A percentile compares a stretch with the other conserved stretches of the same genome.
Evolutionary conservation across 2,888 invertebrate species (phyloP).

Genomic region (Mimachlamys varia): DNA sequence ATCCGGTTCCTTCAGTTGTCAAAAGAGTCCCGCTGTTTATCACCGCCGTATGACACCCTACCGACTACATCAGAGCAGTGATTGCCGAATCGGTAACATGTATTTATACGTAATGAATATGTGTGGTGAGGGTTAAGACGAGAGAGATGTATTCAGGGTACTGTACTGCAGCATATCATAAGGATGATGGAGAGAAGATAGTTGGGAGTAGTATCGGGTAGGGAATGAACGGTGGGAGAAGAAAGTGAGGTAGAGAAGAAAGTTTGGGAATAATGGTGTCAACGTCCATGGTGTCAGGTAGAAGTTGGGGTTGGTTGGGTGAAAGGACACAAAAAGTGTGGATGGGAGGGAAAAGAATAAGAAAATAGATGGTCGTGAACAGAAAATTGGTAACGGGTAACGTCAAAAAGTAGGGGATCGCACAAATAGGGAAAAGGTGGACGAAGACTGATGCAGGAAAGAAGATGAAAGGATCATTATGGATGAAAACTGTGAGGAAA

Average conservation of each 20-base stretch:
- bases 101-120: slow-evolving; percentile 13
- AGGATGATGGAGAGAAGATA: no score
- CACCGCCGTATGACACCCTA: neutral
- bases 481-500: neutral
- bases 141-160: neutral
- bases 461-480: neutral
- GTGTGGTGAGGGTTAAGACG: neutral
- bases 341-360: no score
- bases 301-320: no score
- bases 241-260: no score
- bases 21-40: neutral
- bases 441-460: neutral
- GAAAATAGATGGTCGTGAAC: neutral
- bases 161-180: neutral
- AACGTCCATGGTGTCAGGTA: no score
- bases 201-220: no score
- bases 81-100: neutral
- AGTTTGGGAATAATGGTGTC: no score
- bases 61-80: neutral
- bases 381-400: neutral
- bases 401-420: neutral
- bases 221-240: no score
- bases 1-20: neutral
- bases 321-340: no score
- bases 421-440: neutral